Evolutionary conservation across 1,140 invertebrate species (phyloP), one percentile per base, ranked within the genome.

Genomic region (Gryon sp.): DNA sequence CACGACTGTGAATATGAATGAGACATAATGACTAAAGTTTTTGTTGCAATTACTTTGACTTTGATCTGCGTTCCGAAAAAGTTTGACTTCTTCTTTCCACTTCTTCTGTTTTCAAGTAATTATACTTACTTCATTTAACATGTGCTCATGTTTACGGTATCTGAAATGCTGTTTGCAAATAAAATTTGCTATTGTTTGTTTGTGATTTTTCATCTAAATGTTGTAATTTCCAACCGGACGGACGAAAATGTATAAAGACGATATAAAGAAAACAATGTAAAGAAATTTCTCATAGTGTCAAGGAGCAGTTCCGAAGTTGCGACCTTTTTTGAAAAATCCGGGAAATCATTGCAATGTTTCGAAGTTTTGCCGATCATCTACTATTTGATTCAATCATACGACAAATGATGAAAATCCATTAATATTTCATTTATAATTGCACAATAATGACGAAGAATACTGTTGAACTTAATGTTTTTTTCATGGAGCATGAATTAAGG

Each of bases 401-500:
- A n/a, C n/a, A n/a, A 52, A 22, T 12, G 19, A 22, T 52, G 50
- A 70, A 60, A 45, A 60, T 45, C 6, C 55, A 70, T 60, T 34
- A 70, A 60, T 45, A 60, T 70, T 60, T 45, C 9, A 60, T 52
- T 38, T 24, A 9, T 3, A 6, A 43, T 57, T 70, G 9, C 19
- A 9, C n/a, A n/a, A n/a, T 9, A 59, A 69, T 20, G 0, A 12
- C 18, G 46, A 45, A 40, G 43, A 48, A 57, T 19, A 55, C 28
- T n/a, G 48, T 62, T 38, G 5, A 38, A 11, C n/a, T n/a, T n/a
- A n/a, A n/a, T n/a, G n/a, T n/a, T n/a, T n/a, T n/a, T 38, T 69
- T 69, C 32, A 45, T 14, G 19, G 19, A 43, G 62, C n/a, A 60
- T 15, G 46, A 45, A 46, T 22, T 57, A 62, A 72, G 46, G 57